Evolutionary conservation across 2,888 invertebrate species (phyloP), one percentile per base, ranked within the genome.

Genomic region (Limenitis camilla): DNA sequence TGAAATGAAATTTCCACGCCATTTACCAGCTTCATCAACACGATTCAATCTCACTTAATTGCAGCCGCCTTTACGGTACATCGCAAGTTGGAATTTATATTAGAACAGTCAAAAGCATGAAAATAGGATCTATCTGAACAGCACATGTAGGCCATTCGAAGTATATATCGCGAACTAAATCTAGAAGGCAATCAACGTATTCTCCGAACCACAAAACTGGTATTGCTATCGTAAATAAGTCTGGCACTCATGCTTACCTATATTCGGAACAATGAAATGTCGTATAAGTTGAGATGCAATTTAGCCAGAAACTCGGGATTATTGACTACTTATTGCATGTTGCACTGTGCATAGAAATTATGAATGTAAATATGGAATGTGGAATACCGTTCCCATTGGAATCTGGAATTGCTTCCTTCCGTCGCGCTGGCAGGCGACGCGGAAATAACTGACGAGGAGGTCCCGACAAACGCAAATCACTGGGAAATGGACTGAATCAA

Each of bases 371-470:
- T 40, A 42, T 52, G 52, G 45, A 49, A 55, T 40, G 40, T 52
- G 52, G 68, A 72, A 68, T 67, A 69, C 65, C 70, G 72, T 71
- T 76, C 74, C 76, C 68, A 73, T 72, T 74, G 57, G 73, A 68
- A 64, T 68, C 65, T 68, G 74, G 76, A 82, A 84, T 86, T 81
- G 70, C 79, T 84, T 85, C 86, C 85, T 85, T 85, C 86, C 85
- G 79, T 63, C 68, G 61, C 64, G 65, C 61, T 70, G 65, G 66
- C 71, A 70, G 67, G 64, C 68, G 53, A 66, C 69, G 69, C 78
- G 85, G 85, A 84, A 85, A 85, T 85, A 76, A 78, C 61, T 75
- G 72, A 74, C 76, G 74, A 73, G 73, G 68, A 72, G 72, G 73
- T 73, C 64, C 69, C 80, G 78, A 74, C 77, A 76, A 72, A 64